Conservation (phyloP, 1,140 invertebrate genomes). For the Drosophila athabasca region DNA sequence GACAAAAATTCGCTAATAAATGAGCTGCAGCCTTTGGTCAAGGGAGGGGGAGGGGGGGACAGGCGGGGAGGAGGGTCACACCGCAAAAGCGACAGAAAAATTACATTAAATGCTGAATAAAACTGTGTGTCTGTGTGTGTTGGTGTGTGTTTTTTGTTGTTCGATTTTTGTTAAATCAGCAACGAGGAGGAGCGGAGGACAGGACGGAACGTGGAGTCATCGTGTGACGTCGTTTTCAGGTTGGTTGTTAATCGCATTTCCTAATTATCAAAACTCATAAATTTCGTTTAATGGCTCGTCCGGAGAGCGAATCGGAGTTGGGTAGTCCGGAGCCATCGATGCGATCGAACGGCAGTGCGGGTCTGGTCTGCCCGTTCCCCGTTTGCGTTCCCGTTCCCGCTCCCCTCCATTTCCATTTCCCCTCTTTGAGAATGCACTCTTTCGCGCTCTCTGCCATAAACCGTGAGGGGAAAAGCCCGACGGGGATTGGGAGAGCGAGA, state of each 20-base stretch:
- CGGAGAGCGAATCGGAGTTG: background rate
- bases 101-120: constrained; percentile 36
- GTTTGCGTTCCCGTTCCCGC: background rate
- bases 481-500: constrained; percentile 2
- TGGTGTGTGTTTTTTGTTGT: background rate
- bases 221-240: constrained; percentile 40
- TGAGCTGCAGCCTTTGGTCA: background rate
- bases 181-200: no score
- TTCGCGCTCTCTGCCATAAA: constrained; percentile 55
- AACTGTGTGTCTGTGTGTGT: constrained; percentile 6
- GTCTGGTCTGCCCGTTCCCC: background rate
- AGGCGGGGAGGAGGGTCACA: background rate
- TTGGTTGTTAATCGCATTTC: constrained; percentile 63
- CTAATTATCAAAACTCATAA: constrained; percentile 73
- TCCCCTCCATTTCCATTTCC: constrained; percentile 43
- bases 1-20: background rate
- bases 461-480: constrained; percentile 38
- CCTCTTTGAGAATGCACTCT: constrained; percentile 53
- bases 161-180: no score
- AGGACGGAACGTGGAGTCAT: background rate
- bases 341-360: constrained; percentile 21
- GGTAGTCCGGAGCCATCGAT: constrained; percentile 4
- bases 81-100: constrained; percentile 23
- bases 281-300: constrained; percentile 48
- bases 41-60: no score